phyloP scores from a whole-genome alignment of 2,113 vertebrate species.

The Rhodinocichla rosea region DNA sequence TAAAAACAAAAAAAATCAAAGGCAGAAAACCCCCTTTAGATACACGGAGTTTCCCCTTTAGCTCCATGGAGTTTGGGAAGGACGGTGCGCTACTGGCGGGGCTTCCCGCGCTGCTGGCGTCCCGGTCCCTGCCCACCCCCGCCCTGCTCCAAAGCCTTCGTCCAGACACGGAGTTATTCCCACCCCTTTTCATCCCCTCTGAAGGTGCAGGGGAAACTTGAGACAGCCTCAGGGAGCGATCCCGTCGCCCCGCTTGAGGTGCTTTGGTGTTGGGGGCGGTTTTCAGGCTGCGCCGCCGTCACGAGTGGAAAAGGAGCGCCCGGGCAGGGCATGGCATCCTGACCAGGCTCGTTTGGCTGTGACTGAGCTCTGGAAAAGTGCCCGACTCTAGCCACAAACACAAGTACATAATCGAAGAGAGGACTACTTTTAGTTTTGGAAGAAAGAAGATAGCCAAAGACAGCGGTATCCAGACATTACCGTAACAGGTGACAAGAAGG shows the following conservation, averaged over 20 bases:
- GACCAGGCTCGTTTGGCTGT: accelerated
- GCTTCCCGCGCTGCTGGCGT: accelerated
- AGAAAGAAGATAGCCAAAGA: background rate
- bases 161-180: background rate
- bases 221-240: background rate
- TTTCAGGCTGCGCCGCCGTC: background rate
- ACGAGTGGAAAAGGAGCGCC: accelerated
- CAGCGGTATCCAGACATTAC: background rate
- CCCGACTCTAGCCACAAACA: background rate
- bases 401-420: background rate
- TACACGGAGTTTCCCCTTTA: background rate
- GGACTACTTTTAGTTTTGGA: background rate
- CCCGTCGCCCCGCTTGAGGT: accelerated
- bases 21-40: accelerated
- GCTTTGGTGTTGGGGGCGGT: accelerated
- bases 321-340: accelerated
- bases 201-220: background rate
- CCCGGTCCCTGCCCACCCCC: background rate
- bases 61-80: background rate
- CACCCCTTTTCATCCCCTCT: background rate
- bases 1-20: background rate
- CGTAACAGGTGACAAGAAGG: accelerated
- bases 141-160: background rate
- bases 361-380: background rate
- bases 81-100: accelerated